Evolutionary conservation across 2,797 vertebrate genomes (phyloP).

Genomic region (Toxotes lorentzi): DNA sequence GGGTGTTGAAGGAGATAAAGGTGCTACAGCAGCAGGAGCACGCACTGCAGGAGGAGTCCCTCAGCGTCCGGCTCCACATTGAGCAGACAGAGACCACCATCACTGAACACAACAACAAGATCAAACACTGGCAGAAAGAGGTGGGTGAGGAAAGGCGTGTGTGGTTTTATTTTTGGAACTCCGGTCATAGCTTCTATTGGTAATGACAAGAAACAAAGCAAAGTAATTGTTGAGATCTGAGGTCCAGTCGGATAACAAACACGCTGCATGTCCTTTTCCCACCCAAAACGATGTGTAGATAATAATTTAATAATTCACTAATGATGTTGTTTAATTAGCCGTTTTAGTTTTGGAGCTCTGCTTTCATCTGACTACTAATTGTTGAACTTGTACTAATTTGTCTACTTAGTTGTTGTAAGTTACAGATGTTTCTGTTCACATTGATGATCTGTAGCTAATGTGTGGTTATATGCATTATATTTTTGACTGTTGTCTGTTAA

Average conservation of each 20-base stretch:
- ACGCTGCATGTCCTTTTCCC: too few species aligned
- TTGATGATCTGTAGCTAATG: background rate
- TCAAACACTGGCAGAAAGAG: constrained; percentile 97
- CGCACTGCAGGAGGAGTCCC: constrained; percentile 91
- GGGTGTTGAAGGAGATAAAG: constrained; percentile 89
- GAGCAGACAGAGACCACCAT: constrained; percentile 91
- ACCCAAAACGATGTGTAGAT: too few species aligned
- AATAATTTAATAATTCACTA: background rate
- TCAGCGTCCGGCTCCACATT: constrained; percentile 91
- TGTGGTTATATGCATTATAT: background rate
- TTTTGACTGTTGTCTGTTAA: background rate
- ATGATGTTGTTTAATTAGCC: background rate
- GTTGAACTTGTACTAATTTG: background rate
- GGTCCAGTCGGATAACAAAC: too few species aligned
- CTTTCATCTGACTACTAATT: background rate
- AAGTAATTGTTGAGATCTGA: too few species aligned
- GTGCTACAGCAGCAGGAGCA: constrained; percentile 90
- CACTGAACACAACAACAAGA: constrained; percentile 89
- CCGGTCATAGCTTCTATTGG: accelerated
- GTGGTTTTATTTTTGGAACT: constrained; percentile 8
- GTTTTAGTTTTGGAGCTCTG: background rate
- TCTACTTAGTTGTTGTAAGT: background rate
- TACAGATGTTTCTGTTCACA: background rate
- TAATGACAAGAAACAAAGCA: background rate
- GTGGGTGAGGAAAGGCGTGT: constrained; percentile 69